Evolutionary conservation across 2,888 invertebrate genomes (phyloP), one percentile per base, ranked within the genome.

Genomic region (Troides oblongomaculatus): DNA sequence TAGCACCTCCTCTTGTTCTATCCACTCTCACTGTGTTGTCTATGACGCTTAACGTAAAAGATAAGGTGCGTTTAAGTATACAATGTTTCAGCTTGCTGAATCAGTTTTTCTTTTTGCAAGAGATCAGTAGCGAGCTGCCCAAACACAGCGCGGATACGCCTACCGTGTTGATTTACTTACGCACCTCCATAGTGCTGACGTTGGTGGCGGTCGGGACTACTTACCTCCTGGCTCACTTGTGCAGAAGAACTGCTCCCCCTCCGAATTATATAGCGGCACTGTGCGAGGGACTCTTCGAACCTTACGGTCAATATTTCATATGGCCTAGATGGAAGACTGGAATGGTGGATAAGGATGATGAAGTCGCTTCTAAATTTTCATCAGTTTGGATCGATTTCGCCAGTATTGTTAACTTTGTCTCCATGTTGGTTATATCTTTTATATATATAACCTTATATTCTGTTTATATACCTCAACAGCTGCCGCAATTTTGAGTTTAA

Each of bases 1-100:
- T 87, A 0, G 75, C 80, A 2, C 87, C 89, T 0, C 74, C 77
- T 7, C 21, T 79, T 0, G 73, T 82, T 1, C 39, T 86, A 1
- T 74, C 80, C 0, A 57, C 74, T 7, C 69, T 88, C 0, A 81
- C 79, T 39, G 8, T 83, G 0, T 73, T 75, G 0, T 68, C 78
- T 6, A 62, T 84, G 18, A 65, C 82, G 3, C 57, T 88, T 7
- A 82, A 85, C 68, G 75, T 78, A 0, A 75, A 76, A 56, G 69
- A 69, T 23, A 46, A 72, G 21, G 65, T 74, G 2, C 77, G 88
- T 2, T 69, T 84, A 2, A 60, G 68, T 5, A 36, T 87, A 0
- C 21, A 75, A 0, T 77, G 75, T 68, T 82, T 85, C 3, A 83
- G 79, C 23, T 59, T 65, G 23, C 43, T 81, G 0, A 73, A 77